Percentiles rank a stretch among this genome's conserved stretches.
These are phyloP conservation scores for Fistularia commersonii DNA, from an alignment of 2,797 vertebrate species.

Conservation along the genomic window DNA sequence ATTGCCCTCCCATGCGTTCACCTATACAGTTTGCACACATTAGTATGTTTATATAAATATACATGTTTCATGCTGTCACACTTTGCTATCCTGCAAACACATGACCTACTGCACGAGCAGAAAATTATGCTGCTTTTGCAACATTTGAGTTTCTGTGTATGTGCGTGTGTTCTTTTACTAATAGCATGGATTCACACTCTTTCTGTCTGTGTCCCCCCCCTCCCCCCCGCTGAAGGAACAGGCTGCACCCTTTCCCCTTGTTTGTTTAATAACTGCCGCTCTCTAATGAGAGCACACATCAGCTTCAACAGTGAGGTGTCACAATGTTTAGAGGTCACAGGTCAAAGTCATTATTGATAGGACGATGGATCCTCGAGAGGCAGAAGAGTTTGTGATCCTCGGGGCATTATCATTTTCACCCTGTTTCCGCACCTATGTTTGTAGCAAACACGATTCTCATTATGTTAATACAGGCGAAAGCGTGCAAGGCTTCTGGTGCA, in stretches of 20 bases:
- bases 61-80: no score
- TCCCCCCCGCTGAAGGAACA: slow-evolving; percentile 6
- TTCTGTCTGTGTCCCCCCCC: background rate
- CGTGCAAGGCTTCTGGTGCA: background rate
- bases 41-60: no score
- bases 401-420: slow-evolving; percentile 23
- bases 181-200: background rate
- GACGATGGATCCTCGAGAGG: slow-evolving; percentile 18
- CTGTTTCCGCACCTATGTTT: slow-evolving; percentile 6
- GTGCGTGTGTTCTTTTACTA: no score
- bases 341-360: slow-evolving; percentile 27
- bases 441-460: slow-evolving; percentile 18
- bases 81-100: no score
- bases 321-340: slow-evolving; percentile 16
- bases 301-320: slow-evolving; percentile 14
- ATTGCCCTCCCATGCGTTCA: no score
- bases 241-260: slow-evolving; percentile 2
- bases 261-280: slow-evolving; percentile 13
- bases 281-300: slow-evolving; percentile 23
- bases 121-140: no score
- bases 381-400: slow-evolving; percentile 14
- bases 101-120: no score
- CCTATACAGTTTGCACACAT: no score
- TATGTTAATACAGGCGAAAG: slow-evolving; percentile 17
- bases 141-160: no score